phyloP scores from a whole-genome alignment of 2,113 vertebrate species.

The Nyctereutes procyonoides region DNA sequence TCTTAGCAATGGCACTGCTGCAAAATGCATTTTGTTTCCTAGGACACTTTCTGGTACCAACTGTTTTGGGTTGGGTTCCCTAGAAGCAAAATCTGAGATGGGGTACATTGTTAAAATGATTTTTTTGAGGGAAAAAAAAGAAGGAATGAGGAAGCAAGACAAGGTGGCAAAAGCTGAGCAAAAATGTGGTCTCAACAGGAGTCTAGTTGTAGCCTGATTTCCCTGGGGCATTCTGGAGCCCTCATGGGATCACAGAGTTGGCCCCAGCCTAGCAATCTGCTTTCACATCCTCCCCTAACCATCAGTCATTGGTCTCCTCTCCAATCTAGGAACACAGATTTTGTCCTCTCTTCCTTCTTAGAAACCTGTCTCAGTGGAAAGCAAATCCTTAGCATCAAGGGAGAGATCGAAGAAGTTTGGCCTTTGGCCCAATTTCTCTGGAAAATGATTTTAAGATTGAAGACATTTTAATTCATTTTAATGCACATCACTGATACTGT shows the following conservation, averaged over 20 bases:
- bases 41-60: too few relatives aligned
- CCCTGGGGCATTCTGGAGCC: not conserved
- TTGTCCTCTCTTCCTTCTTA: not conserved
- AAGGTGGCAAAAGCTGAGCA: not conserved
- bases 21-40: not conserved
- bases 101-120: not conserved
- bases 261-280: too few relatives aligned
- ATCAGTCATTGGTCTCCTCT: not conserved
- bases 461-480: constrained; percentile 25
- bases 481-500: not conserved
- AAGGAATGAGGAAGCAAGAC: not conserved
- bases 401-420: constrained; percentile 15
- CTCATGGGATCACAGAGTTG: not conserved
- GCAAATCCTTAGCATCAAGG: not conserved
- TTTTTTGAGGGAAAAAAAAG: not conserved
- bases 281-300: accelerated
- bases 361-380: not conserved
- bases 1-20: not conserved
- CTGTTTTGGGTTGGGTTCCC: not conserved
- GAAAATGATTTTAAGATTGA: not conserved
- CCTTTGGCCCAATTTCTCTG: constrained; percentile 27
- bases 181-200: not conserved
- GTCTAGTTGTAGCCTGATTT: not conserved
- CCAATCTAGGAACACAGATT: not conserved
- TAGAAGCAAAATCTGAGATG: not conserved